These are phyloP conservation scores for Psilopogon haemacephalus DNA, from an alignment of 2,113 vertebrate species.

Conservation along the genomic window DNA sequence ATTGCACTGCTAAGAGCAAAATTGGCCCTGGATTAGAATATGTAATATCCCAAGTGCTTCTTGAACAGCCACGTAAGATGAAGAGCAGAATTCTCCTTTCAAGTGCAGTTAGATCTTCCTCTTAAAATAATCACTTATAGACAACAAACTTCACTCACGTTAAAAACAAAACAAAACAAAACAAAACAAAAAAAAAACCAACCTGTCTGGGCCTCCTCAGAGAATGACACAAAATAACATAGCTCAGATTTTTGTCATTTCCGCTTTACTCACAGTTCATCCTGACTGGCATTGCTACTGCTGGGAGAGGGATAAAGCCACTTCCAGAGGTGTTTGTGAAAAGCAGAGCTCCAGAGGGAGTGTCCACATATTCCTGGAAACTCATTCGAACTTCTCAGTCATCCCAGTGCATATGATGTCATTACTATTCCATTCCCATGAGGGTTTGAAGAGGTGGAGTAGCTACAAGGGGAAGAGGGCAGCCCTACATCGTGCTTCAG, in stretches of 20 bases:
- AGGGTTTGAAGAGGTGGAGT: fast-evolving
- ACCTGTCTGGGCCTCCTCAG: not conserved
- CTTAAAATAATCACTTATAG: not conserved
- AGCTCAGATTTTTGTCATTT: not conserved
- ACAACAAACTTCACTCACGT: not conserved
- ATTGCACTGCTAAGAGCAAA: not conserved
- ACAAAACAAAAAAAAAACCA: not conserved
- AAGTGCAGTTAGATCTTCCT: not conserved
- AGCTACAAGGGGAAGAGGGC: not conserved
- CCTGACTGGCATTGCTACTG: not conserved
- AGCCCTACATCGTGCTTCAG: fast-evolving
- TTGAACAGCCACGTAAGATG: not conserved
- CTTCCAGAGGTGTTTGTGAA: not conserved
- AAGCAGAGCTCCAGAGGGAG: not conserved
- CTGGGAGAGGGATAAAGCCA: not conserved
- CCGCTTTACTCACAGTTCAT: not conserved
- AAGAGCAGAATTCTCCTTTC: not conserved
- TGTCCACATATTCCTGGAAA: not conserved
- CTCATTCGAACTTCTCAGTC: not conserved
- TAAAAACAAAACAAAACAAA: no score
- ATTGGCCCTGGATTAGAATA: not conserved
- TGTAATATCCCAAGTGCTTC: not conserved
- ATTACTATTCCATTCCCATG: not conserved
- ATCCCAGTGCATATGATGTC: not conserved
- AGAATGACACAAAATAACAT: not conserved